These are phyloP conservation scores for Melopsittacus undulatus DNA, from an alignment of 2,797 vertebrate genomes.

Conservation along the genomic window DNA sequence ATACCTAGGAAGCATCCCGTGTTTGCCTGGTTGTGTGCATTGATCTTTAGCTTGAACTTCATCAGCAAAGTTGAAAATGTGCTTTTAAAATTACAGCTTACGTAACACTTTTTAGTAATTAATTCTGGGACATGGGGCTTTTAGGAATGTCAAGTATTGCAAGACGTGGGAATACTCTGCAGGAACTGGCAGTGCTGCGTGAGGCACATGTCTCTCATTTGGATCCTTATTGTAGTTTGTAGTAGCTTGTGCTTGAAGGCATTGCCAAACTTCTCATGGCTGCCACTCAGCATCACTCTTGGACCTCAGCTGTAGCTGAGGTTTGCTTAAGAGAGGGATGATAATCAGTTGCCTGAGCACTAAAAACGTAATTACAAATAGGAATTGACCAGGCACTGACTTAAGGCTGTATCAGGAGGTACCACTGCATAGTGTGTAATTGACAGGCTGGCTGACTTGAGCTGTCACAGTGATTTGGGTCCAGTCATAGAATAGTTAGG, in stretches of 20 bases:
- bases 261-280: neutral
- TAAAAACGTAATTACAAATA: neutral
- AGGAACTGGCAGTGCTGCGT: neutral
- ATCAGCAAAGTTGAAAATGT: neutral
- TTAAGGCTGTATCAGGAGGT: neutral
- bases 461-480: neutral
- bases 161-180: neutral
- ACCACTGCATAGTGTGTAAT: neutral
- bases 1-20: neutral
- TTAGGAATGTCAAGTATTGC: conserved; percentile 5
- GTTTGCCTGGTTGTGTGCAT: neutral
- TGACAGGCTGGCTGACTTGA: neutral
- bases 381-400: neutral
- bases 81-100: neutral
- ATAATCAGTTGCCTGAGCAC: neutral
- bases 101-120: neutral
- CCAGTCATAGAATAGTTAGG: neutral
- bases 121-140: neutral
- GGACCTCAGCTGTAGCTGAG: neutral
- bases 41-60: neutral
- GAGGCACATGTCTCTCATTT: neutral
- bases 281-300: neutral
- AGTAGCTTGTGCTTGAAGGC: neutral
- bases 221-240: neutral
- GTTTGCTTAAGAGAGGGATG: neutral